Percentiles rank a stretch among this genome's conserved stretches.
These are phyloP conservation scores for Plutomurus gul DNA, from an alignment of 1,140 invertebrate genomes.

Conservation along the genomic window DNA sequence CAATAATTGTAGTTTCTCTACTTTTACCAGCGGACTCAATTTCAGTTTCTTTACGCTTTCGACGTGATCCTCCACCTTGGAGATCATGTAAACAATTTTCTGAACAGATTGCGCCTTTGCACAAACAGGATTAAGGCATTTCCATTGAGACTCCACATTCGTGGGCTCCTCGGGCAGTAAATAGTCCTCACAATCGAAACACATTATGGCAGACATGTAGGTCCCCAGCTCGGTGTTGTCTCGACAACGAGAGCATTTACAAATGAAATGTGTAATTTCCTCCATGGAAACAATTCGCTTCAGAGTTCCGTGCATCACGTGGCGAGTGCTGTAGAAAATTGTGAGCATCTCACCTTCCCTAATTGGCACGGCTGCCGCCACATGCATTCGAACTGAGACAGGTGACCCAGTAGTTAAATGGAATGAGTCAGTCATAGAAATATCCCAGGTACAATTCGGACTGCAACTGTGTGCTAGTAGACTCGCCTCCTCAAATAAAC, in stretches of 20 bases:
- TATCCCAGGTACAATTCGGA: conserved; percentile 14
- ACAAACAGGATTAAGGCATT: conserved; percentile 49
- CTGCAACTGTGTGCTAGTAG: background rate
- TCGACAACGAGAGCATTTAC: conserved; percentile 67
- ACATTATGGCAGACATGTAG: conserved; percentile 70
- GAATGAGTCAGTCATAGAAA: background rate
- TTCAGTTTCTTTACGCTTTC: conserved; percentile 8
- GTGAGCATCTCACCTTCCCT: background rate
- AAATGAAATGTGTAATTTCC: conserved; percentile 64
- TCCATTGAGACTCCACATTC: conserved; percentile 55
- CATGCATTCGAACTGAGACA: background rate
- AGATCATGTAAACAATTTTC: conserved; percentile 29
- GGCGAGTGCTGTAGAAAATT: conserved; percentile 5
- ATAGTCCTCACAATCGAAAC: conserved; percentile 57
- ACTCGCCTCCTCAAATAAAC: background rate
- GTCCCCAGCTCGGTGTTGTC: conserved; percentile 72
- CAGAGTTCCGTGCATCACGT: background rate
- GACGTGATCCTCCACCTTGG: conserved; percentile 11
- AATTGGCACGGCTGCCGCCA: background rate
- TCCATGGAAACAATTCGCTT: conserved; percentile 4
- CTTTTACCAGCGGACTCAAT: background rate
- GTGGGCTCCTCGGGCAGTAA: conserved; percentile 49
- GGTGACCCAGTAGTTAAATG: background rate
- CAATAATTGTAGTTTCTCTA: background rate
- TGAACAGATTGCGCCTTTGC: conserved; percentile 57